Base-by-base conservation (phyloP, 2,113 vertebrate genomes). In the Antechinus stuartii region DNA sequence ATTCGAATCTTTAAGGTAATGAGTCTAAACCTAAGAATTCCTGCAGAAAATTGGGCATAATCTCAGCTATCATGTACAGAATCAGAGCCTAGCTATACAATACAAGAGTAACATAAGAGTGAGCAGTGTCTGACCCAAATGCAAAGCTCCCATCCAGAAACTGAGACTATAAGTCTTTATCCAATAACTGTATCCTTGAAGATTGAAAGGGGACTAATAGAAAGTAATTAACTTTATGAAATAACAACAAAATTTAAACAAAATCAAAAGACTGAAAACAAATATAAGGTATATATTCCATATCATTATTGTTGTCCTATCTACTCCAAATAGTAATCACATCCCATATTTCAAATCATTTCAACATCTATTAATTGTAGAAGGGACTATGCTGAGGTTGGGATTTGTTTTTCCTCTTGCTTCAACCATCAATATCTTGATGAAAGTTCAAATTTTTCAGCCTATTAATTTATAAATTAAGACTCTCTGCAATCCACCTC, bases 311-410 rank as follows among this genome's bases (percentile, higher is more conserved):
- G 91, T 42, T 57, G 27, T 42, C 26, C 93, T 91, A 57, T 84
- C 7, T 19, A 84, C 7, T 3, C 68, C 16, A 25, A 89, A 90
- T n/a, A 95, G 54, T 93, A 96, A 94, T 68, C 93, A 97, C 46
- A 46, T 24, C 61, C 84, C 24, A 94, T 92, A 90, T 47, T 95
- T 94, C 42, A 92, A 22, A 2, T 76, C 35, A 76, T 76, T 76
- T 42, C 68, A 76, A 76, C 68, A 76, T 76, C 6, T 42, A 42
- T 42, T 68, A 76, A 42, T n/a, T 76, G 68, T 76, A 35, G 11
- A 57, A 57, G 56, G 56, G 2, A 35, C 61, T 76, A 8, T 76
- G 68, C 68, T 22, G 35, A 42, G 16, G 6, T 42, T 76, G 68
- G 14, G 1, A 76, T 76, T 76, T 42, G 35, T 76, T 84, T 76